These are phyloP conservation scores for Onychostruthus taczanowskii DNA, from an alignment of 2,113 vertebrate genomes.

Conservation along the genomic window DNA sequence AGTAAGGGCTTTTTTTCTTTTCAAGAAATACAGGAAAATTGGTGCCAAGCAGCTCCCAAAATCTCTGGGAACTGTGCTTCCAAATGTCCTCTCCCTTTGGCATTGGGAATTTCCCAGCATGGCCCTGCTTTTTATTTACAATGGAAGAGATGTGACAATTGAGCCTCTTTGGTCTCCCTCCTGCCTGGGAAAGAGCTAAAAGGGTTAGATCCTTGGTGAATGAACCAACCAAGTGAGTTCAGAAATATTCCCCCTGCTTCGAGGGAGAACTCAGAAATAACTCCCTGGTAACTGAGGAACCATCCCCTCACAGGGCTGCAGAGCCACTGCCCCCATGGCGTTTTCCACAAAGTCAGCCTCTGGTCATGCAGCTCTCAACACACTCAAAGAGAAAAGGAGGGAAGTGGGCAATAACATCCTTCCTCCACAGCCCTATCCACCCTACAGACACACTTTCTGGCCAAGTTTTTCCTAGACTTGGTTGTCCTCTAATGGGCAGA, in stretches of 20 bases:
- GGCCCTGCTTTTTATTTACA: neutral
- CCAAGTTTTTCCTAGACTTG: neutral
- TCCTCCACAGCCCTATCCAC: neutral
- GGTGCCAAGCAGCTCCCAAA: neutral
- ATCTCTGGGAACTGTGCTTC: neutral
- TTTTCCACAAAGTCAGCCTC: neutral
- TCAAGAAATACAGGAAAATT: neutral
- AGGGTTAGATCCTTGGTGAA: neutral
- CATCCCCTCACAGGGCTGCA: fast-evolving
- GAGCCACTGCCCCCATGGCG: fast-evolving
- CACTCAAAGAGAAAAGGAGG: neutral
- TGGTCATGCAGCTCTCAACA: neutral
- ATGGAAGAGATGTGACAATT: neutral
- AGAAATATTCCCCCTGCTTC: neutral
- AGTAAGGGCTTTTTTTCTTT: neutral
- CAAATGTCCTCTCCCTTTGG: neutral
- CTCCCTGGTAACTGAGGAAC: neutral
- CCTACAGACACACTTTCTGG: neutral
- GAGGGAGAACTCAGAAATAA: neutral
- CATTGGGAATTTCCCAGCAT: fast-evolving
- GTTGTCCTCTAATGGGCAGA: neutral
- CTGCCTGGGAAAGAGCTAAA: neutral
- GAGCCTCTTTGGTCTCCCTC: neutral
- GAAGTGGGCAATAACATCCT: neutral
- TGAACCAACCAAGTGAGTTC: neutral